Evolutionary conservation across 1,140 invertebrate species (phyloP), one percentile per base, ranked within the genome.

Genomic region (Andrena cerasifolii): DNA sequence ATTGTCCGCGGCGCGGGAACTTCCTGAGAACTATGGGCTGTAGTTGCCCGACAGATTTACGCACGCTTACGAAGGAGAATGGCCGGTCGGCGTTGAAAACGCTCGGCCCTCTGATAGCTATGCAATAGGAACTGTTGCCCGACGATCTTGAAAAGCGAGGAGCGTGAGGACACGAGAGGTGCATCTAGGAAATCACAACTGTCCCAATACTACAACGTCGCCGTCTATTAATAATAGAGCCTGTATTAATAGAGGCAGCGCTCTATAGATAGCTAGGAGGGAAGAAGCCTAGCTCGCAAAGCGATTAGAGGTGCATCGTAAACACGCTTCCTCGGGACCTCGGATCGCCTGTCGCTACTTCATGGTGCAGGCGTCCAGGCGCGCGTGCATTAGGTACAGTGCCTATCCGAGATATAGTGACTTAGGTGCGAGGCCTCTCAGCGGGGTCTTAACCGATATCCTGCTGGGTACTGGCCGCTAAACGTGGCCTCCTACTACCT

Each of bases 201-300:
- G 24, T 51, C 26, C 58, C 67, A 77, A 51, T n/a, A n/a, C n/a
- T n/a, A n/a, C 67, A 51, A 77, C 66, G 66, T 18, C 45, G 51
- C 28, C 33, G 12, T 43, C 45, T 54, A 36, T 59, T 71, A 71
- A 62, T 73, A 78, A 78, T 72, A 76, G 75, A 33, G 54, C 12
- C 36, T 31, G 26, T 78, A 72, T 72, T 72, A 77, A 61, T 71
- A 77, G 24, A 12, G 65, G 49, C 53, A 58, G 18, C 40, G 53
- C 21, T 24, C 31, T 70, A 76, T 68, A 68, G 31, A 70, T 76
- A 76, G 53, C 1, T 24, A 53, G 18, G n/a, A n/a, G 26, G n/a
- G 54, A 40, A 45, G 65, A n/a, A 21, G 40, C 31, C 21, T 49
- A 36, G 58, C 21, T 62, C 24, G 21, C n/a, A 45, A 56, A 31